Evolutionary conservation across 2,888 invertebrate species (phyloP).

Genomic region (Philhelius pedissequus): DNA sequence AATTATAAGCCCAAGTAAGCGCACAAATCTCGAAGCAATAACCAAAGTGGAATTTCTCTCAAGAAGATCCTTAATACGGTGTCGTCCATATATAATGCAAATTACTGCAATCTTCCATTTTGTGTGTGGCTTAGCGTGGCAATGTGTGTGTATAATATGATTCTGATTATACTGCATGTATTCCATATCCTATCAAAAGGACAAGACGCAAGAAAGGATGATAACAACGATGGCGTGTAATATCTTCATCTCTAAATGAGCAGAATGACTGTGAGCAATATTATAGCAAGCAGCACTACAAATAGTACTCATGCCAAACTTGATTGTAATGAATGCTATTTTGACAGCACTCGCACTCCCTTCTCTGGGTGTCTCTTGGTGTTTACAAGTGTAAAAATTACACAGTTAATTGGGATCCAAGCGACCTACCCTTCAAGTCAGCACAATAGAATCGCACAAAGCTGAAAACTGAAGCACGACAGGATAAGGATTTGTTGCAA

Average conservation of each 20-base stretch:
- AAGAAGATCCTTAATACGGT: slow-evolving; percentile 13
- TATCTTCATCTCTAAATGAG: slow-evolving; percentile 19
- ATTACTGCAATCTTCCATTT: slow-evolving; percentile 24
- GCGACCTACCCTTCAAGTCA: slow-evolving; percentile 35
- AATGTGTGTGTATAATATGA: background rate
- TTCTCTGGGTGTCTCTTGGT: background rate
- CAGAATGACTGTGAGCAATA: slow-evolving; percentile 14
- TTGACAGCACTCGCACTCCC: slow-evolving; percentile 32
- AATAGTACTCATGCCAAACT: slow-evolving; percentile 44
- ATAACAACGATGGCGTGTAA: slow-evolving; percentile 13
- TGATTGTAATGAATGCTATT: slow-evolving; percentile 61
- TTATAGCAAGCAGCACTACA: background rate
- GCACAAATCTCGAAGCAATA: background rate
- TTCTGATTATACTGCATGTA: background rate
- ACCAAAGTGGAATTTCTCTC: slow-evolving; percentile 8
- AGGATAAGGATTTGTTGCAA: slow-evolving; percentile 38
- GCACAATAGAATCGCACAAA: slow-evolving; percentile 41
- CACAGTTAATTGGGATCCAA: slow-evolving; percentile 60
- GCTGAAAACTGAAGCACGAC: slow-evolving; percentile 26
- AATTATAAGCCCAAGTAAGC: slow-evolving; percentile 26
- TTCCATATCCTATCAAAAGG: background rate
- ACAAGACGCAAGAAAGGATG: background rate
- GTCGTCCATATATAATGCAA: slow-evolving; percentile 32
- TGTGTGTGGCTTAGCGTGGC: background rate
- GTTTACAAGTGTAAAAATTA: slow-evolving; percentile 51